A percentile compares a stretch with the other conserved stretches of the same genome.
phyloP scores from a whole-genome alignment of 2,888 invertebrate genomes.

The Eilema depressum region DNA sequence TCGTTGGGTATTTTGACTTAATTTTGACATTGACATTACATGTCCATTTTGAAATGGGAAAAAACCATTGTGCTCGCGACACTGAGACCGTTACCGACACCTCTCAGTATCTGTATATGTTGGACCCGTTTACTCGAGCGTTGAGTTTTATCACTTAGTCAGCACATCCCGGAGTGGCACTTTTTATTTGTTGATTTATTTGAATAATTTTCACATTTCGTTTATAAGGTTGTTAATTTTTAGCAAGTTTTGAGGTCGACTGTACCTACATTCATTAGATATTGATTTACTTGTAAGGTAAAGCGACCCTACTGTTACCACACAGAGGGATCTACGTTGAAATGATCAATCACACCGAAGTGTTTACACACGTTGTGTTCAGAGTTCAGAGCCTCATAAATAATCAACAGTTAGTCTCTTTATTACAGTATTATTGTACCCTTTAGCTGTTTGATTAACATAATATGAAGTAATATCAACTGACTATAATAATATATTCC shows the following conservation, averaged over 20 bases:
- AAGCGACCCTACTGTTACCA: constrained; percentile 57
- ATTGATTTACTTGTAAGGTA: constrained; percentile 54
- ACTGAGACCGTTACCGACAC: too few species aligned
- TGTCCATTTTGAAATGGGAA: too few species aligned
- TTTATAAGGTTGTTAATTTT: background rate
- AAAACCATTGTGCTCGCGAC: too few species aligned
- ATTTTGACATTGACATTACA: too few species aligned
- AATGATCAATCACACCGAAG: constrained; percentile 66
- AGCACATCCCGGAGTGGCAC: too few species aligned
- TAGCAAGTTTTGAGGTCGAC: background rate
- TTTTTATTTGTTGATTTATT: too few species aligned
- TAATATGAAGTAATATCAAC: constrained; percentile 49
- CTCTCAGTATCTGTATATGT: too few species aligned
- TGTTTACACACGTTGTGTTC: constrained; percentile 48
- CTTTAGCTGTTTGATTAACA: constrained; percentile 55
- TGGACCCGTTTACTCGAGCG: too few species aligned
- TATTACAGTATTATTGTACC: constrained; percentile 49
- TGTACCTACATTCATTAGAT: constrained; percentile 25
- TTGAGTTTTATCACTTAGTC: too few species aligned
- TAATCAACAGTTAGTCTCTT: constrained; percentile 56
- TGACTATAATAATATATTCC: constrained; percentile 31
- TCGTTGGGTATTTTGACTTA: too few species aligned
- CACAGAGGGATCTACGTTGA: constrained; percentile 49
- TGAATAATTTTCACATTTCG: too few species aligned
- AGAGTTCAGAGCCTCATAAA: constrained; percentile 59